These are phyloP conservation scores for Hyposoter dolosus DNA, from an alignment of 2,888 invertebrate species.

Conservation along the genomic window DNA sequence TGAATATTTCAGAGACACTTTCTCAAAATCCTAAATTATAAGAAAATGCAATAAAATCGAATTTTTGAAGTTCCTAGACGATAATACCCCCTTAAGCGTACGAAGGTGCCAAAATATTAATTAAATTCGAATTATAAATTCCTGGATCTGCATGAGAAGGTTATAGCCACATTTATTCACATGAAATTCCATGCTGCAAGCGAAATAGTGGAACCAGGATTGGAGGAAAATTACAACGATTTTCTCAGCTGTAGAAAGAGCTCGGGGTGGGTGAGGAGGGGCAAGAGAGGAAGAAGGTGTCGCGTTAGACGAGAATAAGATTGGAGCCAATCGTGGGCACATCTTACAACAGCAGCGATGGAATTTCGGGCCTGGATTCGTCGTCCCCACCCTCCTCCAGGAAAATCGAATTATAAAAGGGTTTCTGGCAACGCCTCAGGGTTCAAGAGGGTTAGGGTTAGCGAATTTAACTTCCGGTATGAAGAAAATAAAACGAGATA, in stretches of 20 bases:
- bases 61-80: no score
- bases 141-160: neutral
- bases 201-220: neutral
- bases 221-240: slow-evolving; percentile 37
- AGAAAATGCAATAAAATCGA: no score
- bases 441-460: slow-evolving; percentile 34
- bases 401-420: slow-evolving; percentile 75
- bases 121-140: neutral
- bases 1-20: no score
- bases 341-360: slow-evolving; percentile 25
- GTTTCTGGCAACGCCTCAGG: slow-evolving; percentile 66
- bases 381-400: slow-evolving; percentile 52
- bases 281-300: neutral
- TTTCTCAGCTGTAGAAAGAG: slow-evolving; percentile 25
- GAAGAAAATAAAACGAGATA: slow-evolving; percentile 30
- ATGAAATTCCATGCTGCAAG: neutral
- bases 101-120: neutral
- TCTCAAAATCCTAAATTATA: no score
- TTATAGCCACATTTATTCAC: neutral
- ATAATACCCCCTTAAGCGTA: neutral
- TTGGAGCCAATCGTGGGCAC: slow-evolving; percentile 55
- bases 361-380: slow-evolving; percentile 59
- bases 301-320: slow-evolving; percentile 55
- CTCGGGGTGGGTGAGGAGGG: neutral
- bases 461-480: slow-evolving; percentile 72